phyloP scores from a whole-genome alignment of 2,113 vertebrate species.

The Chaetura pelagica region DNA sequence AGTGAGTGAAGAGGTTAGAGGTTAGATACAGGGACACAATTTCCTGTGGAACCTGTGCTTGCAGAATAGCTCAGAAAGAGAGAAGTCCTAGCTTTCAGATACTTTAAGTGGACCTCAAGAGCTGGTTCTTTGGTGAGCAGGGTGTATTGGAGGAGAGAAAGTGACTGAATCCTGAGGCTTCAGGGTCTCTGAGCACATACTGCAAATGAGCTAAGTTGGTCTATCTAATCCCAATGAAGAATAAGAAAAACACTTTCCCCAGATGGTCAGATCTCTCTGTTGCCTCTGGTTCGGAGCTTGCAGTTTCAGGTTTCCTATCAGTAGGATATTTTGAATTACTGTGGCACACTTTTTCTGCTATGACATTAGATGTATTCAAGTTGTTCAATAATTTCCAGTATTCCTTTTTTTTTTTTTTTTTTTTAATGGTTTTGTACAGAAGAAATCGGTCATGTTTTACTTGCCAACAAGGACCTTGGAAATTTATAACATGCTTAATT shows the following conservation, averaged over 20 bases:
- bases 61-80: conserved; percentile 11
- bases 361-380: background rate
- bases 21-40: conserved; percentile 32
- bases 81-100: background rate
- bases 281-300: background rate
- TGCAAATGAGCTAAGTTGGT: background rate
- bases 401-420: background rate
- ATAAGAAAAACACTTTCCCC: background rate
- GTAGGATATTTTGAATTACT: background rate
- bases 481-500: background rate
- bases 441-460: background rate
- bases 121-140: background rate
- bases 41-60: conserved; percentile 57
- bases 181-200: background rate
- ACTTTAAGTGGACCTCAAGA: background rate
- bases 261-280: background rate
- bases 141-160: background rate
- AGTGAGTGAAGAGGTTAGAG: conserved; percentile 62
- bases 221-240: background rate
- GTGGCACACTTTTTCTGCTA: background rate
- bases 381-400: background rate
- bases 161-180: background rate
- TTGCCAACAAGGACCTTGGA: background rate
- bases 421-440: background rate
- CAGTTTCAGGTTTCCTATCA: background rate